Base-by-base conservation (phyloP, 1,140 invertebrate genomes). In the Chironomus tepperi region DNA sequence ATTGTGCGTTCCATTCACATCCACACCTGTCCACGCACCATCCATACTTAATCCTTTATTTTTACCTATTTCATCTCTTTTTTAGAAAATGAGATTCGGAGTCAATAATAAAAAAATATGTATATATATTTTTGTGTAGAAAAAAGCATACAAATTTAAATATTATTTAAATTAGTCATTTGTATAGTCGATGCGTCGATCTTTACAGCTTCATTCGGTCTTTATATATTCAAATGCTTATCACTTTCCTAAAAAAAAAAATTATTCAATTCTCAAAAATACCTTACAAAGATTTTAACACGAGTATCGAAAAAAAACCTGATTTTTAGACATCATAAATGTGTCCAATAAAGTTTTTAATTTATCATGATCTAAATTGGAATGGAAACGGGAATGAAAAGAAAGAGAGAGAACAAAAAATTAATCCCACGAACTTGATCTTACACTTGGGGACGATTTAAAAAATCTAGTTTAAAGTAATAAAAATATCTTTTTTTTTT, bases 211-310 rank as follows among this genome's bases (percentile, higher is more conserved):
- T 21, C 19, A 70, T 70, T 70, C 65, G 65, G 18, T 19, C 65
- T 57, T 57, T 57, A 57, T 57, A 70, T 21, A 70, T 70, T 70
- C 16, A 70, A 70, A 70, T 70, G 65, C 65, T 70, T 70, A 70
- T 70, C 65, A 70, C 65, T 70, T 70, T 70, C 65, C 65, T 18
- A 57, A 57, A 57, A n/a, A 57, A 57, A n/a, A n/a, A n/a, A n/a
- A 47, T 3, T 47, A 12, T 57, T 57, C 64, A 7, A 67, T 18
- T 18, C 8, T 70, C 19, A 9, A 21, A n/a, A 70, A 70, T 70
- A 70, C 65, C 65, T 70, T 70, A 70, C 65, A 70, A 19, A 70
- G 65, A 70, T 70, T 70, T 70, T 70, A 70, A 70, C 65, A 70
- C 65, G 65, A 70, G 19, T 21, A 18, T 19, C 16, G 19, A 70